Conservation (phyloP, 2,888 invertebrate genomes). For the Pecten maximus region DNA sequence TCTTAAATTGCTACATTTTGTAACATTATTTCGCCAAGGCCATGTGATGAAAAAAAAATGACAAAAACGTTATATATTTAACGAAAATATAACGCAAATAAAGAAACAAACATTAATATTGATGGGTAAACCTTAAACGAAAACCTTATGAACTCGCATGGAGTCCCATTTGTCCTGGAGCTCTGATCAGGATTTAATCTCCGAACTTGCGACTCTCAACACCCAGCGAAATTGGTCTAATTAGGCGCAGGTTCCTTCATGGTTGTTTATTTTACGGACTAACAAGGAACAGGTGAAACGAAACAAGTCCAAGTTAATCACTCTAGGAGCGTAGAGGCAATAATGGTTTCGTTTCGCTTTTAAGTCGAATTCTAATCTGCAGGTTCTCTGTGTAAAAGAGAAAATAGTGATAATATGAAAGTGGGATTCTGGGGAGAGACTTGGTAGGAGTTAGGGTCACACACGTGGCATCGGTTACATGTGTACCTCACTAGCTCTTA, state of each 20-base stretch:
- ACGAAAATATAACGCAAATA: not conserved
- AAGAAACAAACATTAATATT: not conserved
- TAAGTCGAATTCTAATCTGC: slow-evolving; percentile 18
- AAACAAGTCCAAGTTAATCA: slow-evolving; percentile 2
- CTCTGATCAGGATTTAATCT: not conserved
- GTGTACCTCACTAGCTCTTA: not conserved
- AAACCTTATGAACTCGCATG: slow-evolving; percentile 16
- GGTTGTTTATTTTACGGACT: slow-evolving; percentile 32
- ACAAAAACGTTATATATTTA: slow-evolving; percentile 3
- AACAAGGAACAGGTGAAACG: slow-evolving; percentile 35
- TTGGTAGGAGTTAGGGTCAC: not conserved
- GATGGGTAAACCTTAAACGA: not conserved
- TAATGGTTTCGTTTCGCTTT: slow-evolving; percentile 27
- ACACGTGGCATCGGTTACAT: not conserved
- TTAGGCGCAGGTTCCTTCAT: not conserved
- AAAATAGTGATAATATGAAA: not conserved
- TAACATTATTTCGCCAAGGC: not conserved
- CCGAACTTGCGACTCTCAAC: not conserved
- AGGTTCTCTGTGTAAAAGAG: not conserved
- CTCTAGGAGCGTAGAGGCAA: not conserved
- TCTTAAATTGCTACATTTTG: not conserved
- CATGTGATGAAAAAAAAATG: not conserved
- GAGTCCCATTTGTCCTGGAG: not conserved
- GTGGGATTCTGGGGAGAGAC: not conserved
- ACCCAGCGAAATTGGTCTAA: not conserved